These are phyloP conservation scores for Caprella mutica DNA, from an alignment of 2,888 invertebrate genomes.

Conservation along the genomic window DNA sequence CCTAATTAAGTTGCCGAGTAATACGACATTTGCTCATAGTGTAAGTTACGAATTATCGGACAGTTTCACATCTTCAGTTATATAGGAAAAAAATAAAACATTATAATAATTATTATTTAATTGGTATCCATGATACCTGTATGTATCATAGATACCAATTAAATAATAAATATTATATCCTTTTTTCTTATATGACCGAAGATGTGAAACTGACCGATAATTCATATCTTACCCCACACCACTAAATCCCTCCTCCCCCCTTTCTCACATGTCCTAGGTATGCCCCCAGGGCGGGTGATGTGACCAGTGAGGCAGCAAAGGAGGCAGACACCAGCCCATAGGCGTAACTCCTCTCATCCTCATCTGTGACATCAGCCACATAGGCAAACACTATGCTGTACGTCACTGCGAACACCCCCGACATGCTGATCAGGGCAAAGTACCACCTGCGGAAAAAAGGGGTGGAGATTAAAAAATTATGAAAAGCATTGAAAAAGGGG, in stretches of 20 bases:
- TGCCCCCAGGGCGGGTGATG: conserved; percentile 90
- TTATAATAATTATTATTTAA: no score
- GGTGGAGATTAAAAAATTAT: no score
- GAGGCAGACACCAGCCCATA: conserved; percentile 96
- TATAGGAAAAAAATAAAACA: no score
- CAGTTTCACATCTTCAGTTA: no score
- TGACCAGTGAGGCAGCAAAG: conserved; percentile 97
- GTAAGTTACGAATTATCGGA: no score
- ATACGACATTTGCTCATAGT: neutral
- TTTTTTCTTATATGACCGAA: no score
- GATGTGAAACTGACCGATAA: no score
- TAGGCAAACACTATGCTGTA: conserved; percentile 99
- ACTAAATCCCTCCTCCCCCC: neutral
- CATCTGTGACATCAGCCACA: conserved; percentile 97
- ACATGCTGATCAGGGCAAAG: conserved; percentile 97
- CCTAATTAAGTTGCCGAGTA: neutral
- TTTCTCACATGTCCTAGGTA: conserved; percentile 41
- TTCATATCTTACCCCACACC: no score
- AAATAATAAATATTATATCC: no score
- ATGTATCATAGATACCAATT: neutral
- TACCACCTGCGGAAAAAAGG: conserved; percentile 60
- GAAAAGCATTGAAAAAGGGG: no score
- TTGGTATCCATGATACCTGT: no score
- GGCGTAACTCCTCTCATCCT: conserved; percentile 84
- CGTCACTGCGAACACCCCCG: conserved; percentile 96